A percentile compares a stretch with the other conserved stretches of the same genome.
These are phyloP conservation scores for Holothuria glaberrima DNA, from an alignment of 35 echinoderm and acorn worm genomes.

Conservation along the genomic window DNA sequence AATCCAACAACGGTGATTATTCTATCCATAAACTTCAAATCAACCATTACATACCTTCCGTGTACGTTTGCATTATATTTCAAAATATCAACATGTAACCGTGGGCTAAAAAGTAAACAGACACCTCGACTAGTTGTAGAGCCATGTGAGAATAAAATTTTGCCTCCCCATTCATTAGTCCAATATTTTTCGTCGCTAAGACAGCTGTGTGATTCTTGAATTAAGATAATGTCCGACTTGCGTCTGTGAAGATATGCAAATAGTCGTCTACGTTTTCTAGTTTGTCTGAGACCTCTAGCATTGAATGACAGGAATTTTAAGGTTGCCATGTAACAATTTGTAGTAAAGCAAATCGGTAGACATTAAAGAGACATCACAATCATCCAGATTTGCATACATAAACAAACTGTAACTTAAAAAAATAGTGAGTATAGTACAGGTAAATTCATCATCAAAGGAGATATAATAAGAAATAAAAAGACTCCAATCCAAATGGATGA, in stretches of 20 bases:
- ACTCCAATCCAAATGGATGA: too few relatives aligned
- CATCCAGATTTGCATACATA: too few relatives aligned
- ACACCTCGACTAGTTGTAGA: constrained; percentile 10
- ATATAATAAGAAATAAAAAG: too few relatives aligned
- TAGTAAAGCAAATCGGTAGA: too few relatives aligned
- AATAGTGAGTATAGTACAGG: too few relatives aligned
- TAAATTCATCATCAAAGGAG: too few relatives aligned
- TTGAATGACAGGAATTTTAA: neutral
- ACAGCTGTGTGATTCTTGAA: neutral
- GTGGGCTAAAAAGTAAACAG: neutral
- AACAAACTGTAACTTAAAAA: too few relatives aligned
- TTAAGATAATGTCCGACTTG: neutral
- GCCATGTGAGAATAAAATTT: neutral
- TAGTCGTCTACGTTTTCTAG: neutral
- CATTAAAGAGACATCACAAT: too few relatives aligned
- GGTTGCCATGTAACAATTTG: too few relatives aligned
- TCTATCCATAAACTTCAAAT: neutral
- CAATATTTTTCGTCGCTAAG: neutral
- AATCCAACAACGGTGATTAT: neutral
- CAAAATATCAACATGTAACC: neutral
- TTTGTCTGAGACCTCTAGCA: neutral
- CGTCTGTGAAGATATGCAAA: neutral
- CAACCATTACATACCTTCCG: neutral
- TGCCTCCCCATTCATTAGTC: constrained; percentile 6
- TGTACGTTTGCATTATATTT: neutral